These are phyloP conservation scores for Atopsyche davidsoni DNA, from an alignment of 1,140 invertebrate species.

Conservation along the genomic window DNA sequence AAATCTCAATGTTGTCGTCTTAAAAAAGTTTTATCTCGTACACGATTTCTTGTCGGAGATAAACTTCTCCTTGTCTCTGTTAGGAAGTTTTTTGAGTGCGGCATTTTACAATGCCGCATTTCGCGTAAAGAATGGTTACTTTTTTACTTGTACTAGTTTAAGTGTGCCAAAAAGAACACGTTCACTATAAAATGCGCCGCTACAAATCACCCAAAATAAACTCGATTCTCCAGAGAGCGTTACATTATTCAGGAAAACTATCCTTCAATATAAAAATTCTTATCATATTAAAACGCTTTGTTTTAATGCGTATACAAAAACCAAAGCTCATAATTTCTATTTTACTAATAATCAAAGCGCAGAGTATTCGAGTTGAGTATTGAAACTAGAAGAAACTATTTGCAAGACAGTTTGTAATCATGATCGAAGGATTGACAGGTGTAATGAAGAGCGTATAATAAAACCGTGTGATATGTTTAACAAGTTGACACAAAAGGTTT, in stretches of 20 bases:
- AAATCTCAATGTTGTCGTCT: conserved; percentile 8
- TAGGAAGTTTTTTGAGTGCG: background rate
- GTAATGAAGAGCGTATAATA: too few species aligned
- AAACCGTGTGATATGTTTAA: background rate
- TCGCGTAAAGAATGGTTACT: background rate
- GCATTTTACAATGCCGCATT: background rate
- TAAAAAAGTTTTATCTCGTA: conserved; percentile 9
- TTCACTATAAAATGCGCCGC: too few species aligned
- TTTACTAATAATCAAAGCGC: too few species aligned
- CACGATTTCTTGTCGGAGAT: conserved; percentile 1
- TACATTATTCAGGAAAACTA: background rate
- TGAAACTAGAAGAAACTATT: too few species aligned
- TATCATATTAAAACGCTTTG: background rate
- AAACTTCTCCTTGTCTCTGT: background rate
- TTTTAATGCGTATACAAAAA: background rate
- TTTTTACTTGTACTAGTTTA: background rate
- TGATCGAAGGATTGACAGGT: too few species aligned
- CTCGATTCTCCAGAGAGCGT: too few species aligned
- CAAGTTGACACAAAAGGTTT: background rate
- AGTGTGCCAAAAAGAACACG: background rate
- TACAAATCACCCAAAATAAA: too few species aligned
- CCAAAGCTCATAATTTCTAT: too few species aligned
- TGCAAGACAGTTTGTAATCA: too few species aligned
- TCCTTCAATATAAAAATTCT: background rate
- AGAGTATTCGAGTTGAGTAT: too few species aligned